phyloP scores from a whole-genome alignment of 2,113 vertebrate species.

The Athene noctua region DNA sequence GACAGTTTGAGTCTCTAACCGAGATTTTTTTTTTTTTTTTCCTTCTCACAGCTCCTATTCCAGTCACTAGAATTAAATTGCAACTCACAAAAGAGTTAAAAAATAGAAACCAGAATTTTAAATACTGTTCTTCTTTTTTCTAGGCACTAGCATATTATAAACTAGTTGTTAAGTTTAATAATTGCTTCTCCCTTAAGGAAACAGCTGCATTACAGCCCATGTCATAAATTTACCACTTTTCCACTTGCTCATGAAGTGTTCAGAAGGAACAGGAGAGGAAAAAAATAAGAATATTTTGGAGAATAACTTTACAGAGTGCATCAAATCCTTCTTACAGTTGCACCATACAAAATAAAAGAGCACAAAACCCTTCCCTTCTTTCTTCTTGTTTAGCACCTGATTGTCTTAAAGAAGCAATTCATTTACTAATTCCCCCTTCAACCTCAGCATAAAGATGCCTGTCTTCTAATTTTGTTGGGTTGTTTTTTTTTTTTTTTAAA shows the following conservation, averaged over 20 bases:
- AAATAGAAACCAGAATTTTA: not conserved
- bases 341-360: not conserved
- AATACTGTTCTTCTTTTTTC: not conserved
- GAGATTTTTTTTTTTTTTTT: not conserved
- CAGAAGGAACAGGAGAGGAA: not conserved
- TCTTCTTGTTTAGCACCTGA: not conserved
- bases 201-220: not conserved
- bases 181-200: conserved; percentile 12
- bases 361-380: not conserved
- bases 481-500: not conserved
- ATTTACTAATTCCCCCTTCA: not conserved
- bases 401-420: not conserved
- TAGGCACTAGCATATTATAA: not conserved
- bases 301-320: not conserved
- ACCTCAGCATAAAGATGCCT: not conserved
- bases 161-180: not conserved
- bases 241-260: not conserved
- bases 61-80: not conserved
- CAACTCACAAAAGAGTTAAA: not conserved
- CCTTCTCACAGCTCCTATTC: not conserved
- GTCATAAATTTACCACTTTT: not conserved
- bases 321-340: not conserved
- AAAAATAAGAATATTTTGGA: not conserved
- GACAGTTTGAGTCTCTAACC: not conserved
- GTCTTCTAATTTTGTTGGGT: not conserved